A percentile compares a stretch with the other conserved stretches of the same genome.
phyloP scores from a whole-genome alignment of 2,888 invertebrate species.

The Campopleginae sp. region DNA sequence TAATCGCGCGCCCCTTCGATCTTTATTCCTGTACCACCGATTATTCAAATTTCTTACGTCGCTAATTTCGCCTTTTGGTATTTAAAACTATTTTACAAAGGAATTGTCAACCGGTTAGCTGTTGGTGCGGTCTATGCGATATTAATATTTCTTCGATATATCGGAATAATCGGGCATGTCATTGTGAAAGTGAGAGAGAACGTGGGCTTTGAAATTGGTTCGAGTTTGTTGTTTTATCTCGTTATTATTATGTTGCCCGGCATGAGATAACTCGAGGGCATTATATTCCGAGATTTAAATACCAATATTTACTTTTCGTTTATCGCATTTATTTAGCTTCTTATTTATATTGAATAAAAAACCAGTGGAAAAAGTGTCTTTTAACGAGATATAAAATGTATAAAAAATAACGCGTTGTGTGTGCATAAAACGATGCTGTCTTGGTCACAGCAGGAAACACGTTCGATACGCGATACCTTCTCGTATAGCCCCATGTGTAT shows the following conservation, averaged over 20 bases:
- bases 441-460: conserved; percentile 54
- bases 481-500: conserved; percentile 39
- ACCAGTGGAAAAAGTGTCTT: conserved; percentile 11
- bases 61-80: conserved; percentile 20
- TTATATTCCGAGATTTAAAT: not conserved
- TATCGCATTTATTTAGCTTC: not conserved
- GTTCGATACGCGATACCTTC: conserved; percentile 60
- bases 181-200: conserved; percentile 2
- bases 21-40: conserved; percentile 17
- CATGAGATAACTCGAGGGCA: not conserved
- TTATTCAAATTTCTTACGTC: not conserved
- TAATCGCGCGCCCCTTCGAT: conserved; percentile 47
- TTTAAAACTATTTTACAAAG: not conserved
- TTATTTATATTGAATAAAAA: not conserved
- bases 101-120: not conserved
- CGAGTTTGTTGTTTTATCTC: conserved; percentile 6
- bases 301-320: not conserved
- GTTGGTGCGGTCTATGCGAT: not conserved
- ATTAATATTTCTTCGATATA: not conserved
- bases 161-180: not conserved
- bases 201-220: conserved; percentile 3
- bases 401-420: conserved; percentile 26
- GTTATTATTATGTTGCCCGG: not conserved
- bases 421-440: conserved; percentile 32
- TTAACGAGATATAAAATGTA: conserved; percentile 1